Evolutionary conservation across 2,888 invertebrate species (phyloP), one percentile per base, ranked within the genome.

Genomic region (Arrhopalites spinosus): DNA sequence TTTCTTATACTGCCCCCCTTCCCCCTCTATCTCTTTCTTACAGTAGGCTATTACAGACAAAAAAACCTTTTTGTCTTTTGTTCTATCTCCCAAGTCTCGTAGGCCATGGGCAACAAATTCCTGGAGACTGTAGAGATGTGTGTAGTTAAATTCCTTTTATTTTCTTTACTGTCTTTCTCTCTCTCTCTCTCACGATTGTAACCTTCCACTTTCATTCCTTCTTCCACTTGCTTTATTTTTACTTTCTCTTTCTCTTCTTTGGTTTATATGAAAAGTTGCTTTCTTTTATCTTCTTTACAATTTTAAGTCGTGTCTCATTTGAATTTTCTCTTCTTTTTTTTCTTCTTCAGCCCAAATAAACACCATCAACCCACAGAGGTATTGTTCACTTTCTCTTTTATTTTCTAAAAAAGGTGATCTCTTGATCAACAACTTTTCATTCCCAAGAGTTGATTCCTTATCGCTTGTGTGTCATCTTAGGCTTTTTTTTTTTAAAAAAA

Each of bases 21-120:
- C 61, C 25, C 25, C 15, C 59, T 64, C 36, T 64, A 13, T 25
- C 27, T 29, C 64, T 64, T 36, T n/a, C 17, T 64, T 53, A 27
- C 11, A 27, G 59, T 5, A 59, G 59, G 20, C 59, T 15, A 59
- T 59, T 59, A 59, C 59, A 59, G 25, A 25, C n/a, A n/a, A n/a
- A n/a, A n/a, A n/a, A n/a, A n/a, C n/a, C n/a, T n/a, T n/a, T n/a
- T n/a, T n/a, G 25, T 11, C 59, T 59, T 59, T 59, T 59, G 59
- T 59, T 59, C 11, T 59, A 7, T 59, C 36, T 36, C 36, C 1
- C 2, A 59, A 59, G 59, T 25, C n/a, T n/a, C n/a, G n/a, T n/a
- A n/a, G n/a, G n/a, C 59, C 59, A 59, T 25, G 25, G 27, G 59
- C 59, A 59, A 59, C 59, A 59, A 59, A 59, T 59, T 59, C 25